Base-by-base conservation (phyloP, 2,797 vertebrate genomes). In the Oryzias sinensis region DNA sequence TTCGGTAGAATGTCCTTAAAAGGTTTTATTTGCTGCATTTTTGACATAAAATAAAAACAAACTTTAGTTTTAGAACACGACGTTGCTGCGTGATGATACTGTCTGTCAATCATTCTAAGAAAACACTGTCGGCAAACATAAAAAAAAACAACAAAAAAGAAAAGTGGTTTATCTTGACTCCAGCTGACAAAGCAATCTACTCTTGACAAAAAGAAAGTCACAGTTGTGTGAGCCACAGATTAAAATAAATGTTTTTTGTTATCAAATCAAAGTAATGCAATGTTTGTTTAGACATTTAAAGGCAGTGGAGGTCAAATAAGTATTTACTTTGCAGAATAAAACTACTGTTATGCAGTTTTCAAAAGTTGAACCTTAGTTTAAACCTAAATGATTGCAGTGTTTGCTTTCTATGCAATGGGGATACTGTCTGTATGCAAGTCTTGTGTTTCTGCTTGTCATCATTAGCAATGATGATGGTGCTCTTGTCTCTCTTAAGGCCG, bases 391-490 rank as follows among this genome's bases (percentile, higher is more conserved):
- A 67, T 76, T 81, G 82, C 71, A 59, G 33, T 40, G 61, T 62
- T 66, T 63, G 15, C 55, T 44, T 51, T 73, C 74, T 82, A 61
- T 81, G 76, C 80, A 80, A 76, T 22, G 33, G 55, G 56, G 51
- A 71, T 62, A 64, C 65, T 49, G 29, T 77, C 59, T 88, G 85
- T 89, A 88, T 89, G 88, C 83, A 89, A 89, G 72, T 79, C 55
- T 80, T 68, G 49, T 63, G 56, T 76, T 72, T 72, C 65, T 79
- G 64, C 49, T 56, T 47, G 18, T 72, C 40, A 15, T 65, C 49
- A 25, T 27, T 40, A 17, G 20, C 42, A 1, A 11, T 49, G 17
- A 22, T 49, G 70, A 55, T 16, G 59, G 44, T 70, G 53, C 33
- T 41, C 54, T 45, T 60, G 15, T 59, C 20, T 22, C 20, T 22